Conservation (phyloP, 92 coral and sea anemone genomes). For the Virgularia gustaviana region DNA sequence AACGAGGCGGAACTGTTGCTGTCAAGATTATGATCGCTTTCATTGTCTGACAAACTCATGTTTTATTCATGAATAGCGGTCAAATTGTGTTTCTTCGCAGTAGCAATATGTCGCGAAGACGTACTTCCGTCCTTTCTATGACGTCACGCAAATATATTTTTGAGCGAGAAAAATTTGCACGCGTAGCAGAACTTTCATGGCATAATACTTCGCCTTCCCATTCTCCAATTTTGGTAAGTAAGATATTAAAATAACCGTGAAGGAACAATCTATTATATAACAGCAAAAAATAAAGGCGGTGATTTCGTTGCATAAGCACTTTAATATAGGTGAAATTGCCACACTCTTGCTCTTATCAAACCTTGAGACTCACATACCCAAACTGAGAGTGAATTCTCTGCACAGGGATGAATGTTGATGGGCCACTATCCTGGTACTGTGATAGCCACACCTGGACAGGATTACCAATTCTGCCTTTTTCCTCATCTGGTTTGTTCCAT, state of each 20-base stretch:
- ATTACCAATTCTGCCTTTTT: no score
- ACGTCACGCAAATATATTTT: not conserved
- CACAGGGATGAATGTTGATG: no score
- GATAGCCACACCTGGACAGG: no score
- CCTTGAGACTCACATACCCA: no score
- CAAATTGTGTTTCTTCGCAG: not conserved
- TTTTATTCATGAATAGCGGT: slow-evolving; percentile 8
- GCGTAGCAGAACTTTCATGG: not conserved
- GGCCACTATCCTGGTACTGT: no score
- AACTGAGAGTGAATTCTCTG: no score
- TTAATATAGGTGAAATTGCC: not conserved
- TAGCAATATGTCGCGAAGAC: not conserved
- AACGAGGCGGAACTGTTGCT: not conserved
- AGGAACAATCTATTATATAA: not conserved
- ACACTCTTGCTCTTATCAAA: no score
- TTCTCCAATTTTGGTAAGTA: not conserved
- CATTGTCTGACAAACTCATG: slow-evolving; percentile 4
- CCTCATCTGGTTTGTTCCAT: no score
- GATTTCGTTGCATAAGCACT: slow-evolving; percentile 17
- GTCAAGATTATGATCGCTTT: slow-evolving; percentile 7
- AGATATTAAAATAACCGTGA: not conserved
- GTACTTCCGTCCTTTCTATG: slow-evolving; percentile 5
- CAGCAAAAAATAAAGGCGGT: not conserved
- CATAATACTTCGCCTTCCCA: not conserved
- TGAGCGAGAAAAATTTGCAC: not conserved